Evolutionary conservation across 2,888 invertebrate species (phyloP).

Genomic region (Muschampia plurimacula): DNA sequence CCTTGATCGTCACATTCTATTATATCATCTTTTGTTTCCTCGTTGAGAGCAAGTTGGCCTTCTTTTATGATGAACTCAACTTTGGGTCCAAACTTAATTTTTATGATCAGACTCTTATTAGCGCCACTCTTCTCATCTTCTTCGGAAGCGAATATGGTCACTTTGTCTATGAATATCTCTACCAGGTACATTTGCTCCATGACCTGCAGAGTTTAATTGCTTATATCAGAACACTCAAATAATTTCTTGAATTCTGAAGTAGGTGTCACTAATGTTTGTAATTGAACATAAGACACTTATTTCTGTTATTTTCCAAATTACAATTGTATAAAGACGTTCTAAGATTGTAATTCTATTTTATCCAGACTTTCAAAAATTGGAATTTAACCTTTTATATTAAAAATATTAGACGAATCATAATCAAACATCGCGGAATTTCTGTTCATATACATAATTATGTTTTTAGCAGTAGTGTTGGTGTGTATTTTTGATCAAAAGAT

Average conservation of each 20-base stretch:
- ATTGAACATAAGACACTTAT: neutral
- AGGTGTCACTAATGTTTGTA: neutral
- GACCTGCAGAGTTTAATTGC: conserved; percentile 76
- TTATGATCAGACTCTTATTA: conserved; percentile 76
- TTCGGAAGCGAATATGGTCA: conserved; percentile 68
- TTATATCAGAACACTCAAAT: conserved; percentile 61
- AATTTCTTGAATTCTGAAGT: conserved; percentile 20
- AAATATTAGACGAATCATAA: no score
- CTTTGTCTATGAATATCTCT: conserved; percentile 84
- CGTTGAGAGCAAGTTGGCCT: conserved; percentile 67
- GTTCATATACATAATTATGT: no score
- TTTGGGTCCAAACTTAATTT: conserved; percentile 79
- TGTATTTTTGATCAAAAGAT: neutral
- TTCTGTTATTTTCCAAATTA: neutral
- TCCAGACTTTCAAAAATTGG: no score
- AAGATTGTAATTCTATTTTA: no score
- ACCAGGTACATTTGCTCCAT: conserved; percentile 86
- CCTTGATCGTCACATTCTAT: conserved; percentile 65
- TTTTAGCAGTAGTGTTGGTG: no score
- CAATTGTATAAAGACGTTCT: neutral
- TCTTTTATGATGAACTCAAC: conserved; percentile 80
- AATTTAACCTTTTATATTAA: no score
- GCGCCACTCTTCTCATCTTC: conserved; percentile 62
- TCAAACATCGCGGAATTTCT: no score
- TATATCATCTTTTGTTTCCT: conserved; percentile 62